Conservation (phyloP, 2,888 invertebrate genomes). For the Alviniconcha strummeri region DNA sequence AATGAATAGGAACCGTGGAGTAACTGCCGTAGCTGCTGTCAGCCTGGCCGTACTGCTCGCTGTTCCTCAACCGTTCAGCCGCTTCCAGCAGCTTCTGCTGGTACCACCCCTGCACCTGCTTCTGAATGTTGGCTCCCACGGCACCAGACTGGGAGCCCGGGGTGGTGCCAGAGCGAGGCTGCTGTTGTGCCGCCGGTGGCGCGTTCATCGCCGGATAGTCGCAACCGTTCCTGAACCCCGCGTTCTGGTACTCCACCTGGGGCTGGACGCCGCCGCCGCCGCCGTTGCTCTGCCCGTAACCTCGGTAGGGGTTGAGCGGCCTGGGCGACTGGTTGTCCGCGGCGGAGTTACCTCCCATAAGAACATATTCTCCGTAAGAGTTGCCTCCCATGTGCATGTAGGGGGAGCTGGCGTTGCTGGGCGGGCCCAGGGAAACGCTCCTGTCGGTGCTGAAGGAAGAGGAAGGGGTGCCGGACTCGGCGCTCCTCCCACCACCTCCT, state of each 20-base stretch:
- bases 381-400: slow-evolving; percentile 27
- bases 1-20: slow-evolving; percentile 32
- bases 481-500: slow-evolving; percentile 31
- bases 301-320: neutral
- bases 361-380: slow-evolving; percentile 2
- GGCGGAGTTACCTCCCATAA: neutral
- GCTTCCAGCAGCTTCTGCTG: slow-evolving; percentile 60
- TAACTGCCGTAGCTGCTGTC: neutral
- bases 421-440: slow-evolving; percentile 52
- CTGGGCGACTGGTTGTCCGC: neutral
- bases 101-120: slow-evolving; percentile 63
- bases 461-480: slow-evolving; percentile 60
- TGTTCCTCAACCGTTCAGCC: slow-evolving; percentile 56
- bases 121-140: slow-evolving; percentile 47
- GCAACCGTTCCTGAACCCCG: neutral
- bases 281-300: neutral
- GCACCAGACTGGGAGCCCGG: slow-evolving; percentile 30
- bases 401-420: slow-evolving; percentile 58
- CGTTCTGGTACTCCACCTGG: neutral
- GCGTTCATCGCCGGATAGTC: neutral
- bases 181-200: neutral
- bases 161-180: slow-evolving; percentile 35
- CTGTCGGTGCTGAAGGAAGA: slow-evolving; percentile 64
- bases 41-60: slow-evolving; percentile 39
- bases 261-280: neutral